Evolutionary conservation across 1,140 invertebrate species (phyloP).

Genomic region (Lepidurus arcticus): DNA sequence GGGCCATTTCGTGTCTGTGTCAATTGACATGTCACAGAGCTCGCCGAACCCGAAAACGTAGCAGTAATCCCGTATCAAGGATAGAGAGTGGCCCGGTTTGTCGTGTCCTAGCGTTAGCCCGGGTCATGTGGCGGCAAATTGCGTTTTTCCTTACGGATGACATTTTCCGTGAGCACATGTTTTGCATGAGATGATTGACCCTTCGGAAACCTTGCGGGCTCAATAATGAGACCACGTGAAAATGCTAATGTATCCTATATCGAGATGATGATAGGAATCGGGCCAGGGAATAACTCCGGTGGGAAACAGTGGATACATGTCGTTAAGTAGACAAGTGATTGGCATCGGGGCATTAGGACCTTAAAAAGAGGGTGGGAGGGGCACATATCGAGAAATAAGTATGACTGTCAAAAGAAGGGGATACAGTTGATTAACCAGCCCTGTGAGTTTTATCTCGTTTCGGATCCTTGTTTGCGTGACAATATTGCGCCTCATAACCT

Average conservation of each 20-base stretch:
- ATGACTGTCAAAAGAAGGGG: background rate
- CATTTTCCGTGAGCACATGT: background rate
- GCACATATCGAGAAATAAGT: background rate
- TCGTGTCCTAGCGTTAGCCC: too few species aligned
- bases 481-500: background rate
- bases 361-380: background rate
- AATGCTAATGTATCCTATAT: too few species aligned
- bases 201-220: background rate
- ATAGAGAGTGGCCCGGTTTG: too few species aligned
- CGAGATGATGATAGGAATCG: background rate
- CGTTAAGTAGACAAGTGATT: constrained; percentile 18
- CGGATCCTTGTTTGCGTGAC: background rate
- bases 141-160: background rate
- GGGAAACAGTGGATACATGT: background rate
- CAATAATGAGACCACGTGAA: background rate
- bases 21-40: constrained; percentile 5
- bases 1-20: background rate
- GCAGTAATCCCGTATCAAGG: too few species aligned
- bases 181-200: constrained; percentile 1
- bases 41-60: background rate
- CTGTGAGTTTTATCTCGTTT: background rate
- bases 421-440: background rate
- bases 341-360: background rate
- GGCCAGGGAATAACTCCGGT: background rate
- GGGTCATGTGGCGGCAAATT: background rate